phyloP scores from a whole-genome alignment of 2,888 invertebrate species.

The Vannuccia rotundouncinata region DNA sequence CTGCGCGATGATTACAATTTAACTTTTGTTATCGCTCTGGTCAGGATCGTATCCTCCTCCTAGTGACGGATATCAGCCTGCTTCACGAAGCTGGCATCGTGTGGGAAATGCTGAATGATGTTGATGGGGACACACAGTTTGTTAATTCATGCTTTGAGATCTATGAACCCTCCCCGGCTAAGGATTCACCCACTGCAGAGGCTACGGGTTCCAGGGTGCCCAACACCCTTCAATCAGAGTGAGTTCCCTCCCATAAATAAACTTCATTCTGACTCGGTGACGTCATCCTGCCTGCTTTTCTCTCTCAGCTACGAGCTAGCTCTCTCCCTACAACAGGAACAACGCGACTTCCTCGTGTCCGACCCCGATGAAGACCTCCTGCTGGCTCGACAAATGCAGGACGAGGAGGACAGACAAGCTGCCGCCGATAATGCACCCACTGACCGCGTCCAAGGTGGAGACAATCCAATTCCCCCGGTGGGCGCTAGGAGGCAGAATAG shows the following conservation, averaged over 20 bases:
- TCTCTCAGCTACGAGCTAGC: conserved; percentile 57
- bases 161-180: conserved; percentile 43
- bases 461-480: neutral
- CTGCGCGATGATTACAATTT: too few species aligned
- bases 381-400: conserved; percentile 57
- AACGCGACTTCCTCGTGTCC: conserved; percentile 41
- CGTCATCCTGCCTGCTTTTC: neutral
- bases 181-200: conserved; percentile 45
- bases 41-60: conserved; percentile 52
- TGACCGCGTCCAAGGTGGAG: neutral
- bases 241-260: too few species aligned
- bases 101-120: conserved; percentile 61
- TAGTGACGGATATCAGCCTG: conserved; percentile 62
- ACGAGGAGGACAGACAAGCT: conserved; percentile 56
- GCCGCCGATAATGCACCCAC: conserved; percentile 35
- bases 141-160: conserved; percentile 59
- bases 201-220: neutral
- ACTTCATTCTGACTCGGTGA: neutral
- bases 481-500: neutral
- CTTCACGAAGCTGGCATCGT: conserved; percentile 59
- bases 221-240: neutral
- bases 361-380: conserved; percentile 39
- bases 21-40: too few species aligned
- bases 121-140: conserved; percentile 61
- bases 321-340: conserved; percentile 58